phyloP scores from a whole-genome alignment of 2,888 invertebrate genomes.

The Euplexia lucipara region DNA sequence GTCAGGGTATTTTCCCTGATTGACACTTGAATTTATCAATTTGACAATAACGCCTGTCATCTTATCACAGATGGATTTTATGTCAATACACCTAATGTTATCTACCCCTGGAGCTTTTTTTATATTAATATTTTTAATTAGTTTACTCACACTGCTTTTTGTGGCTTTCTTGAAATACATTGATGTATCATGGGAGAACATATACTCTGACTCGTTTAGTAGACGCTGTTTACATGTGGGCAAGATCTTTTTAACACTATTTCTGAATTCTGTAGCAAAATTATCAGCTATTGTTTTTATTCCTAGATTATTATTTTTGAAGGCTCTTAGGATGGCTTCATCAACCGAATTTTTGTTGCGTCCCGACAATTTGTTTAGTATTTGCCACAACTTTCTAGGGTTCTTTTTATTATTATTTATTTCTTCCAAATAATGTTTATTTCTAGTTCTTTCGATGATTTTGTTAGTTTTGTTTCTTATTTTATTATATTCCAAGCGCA shows the following conservation, averaged over 20 bases:
- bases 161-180: conserved; percentile 6
- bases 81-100: conserved; percentile 2
- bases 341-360: too few species aligned
- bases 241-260: background rate
- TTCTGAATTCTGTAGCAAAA: conserved; percentile 4
- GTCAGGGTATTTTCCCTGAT: background rate
- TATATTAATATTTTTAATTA: background rate
- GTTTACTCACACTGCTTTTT: background rate
- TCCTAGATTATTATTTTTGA: background rate
- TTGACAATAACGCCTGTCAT: conserved; percentile 2
- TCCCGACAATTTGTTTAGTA: too few species aligned
- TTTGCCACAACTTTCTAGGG: too few species aligned
- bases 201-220: conserved; percentile 7
- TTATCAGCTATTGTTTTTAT: background rate
- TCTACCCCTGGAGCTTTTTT: conserved; percentile 3
- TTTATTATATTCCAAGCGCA: too few species aligned
- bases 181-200: conserved; percentile 3
- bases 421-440: too few species aligned
- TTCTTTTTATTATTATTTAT: too few species aligned
- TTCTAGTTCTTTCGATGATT: too few species aligned
- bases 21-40: conserved; percentile 4
- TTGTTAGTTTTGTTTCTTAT: too few species aligned
- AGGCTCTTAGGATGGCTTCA: too few species aligned
- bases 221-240: background rate
- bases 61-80: conserved; percentile 5